These are phyloP conservation scores for Paguma larvata DNA, from an alignment of 2,797 vertebrate species.

Conservation along the genomic window DNA sequence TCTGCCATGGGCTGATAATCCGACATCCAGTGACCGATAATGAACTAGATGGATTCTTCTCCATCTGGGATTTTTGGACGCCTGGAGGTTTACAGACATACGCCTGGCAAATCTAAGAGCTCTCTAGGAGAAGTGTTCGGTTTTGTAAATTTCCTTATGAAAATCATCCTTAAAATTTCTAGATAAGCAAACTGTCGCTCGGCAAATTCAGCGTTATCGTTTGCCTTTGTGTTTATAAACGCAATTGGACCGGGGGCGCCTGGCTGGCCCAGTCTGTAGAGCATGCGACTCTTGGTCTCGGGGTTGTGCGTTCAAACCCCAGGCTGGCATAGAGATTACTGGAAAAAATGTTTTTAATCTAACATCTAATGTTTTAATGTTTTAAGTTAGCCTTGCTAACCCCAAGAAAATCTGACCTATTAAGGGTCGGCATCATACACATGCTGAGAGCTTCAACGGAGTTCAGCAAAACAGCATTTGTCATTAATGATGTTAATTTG, in stretches of 20 bases:
- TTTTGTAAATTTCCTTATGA: slow-evolving; percentile 45
- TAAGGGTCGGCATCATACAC: not conserved
- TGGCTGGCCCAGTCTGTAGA: not conserved
- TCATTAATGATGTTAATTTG: not conserved
- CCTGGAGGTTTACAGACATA: not conserved
- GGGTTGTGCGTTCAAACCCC: not conserved
- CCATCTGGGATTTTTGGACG: not conserved
- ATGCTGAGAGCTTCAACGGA: not conserved
- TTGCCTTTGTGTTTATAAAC: not conserved
- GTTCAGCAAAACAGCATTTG: not conserved
- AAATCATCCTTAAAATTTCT: slow-evolving; percentile 34
- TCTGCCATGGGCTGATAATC: not conserved
- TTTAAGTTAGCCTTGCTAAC: not conserved
- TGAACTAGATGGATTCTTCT: not conserved
- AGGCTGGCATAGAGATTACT: not conserved
- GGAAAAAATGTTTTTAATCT: not conserved
- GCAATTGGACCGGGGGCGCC: not conserved
- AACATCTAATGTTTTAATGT: too few species aligned
- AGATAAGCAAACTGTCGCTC: slow-evolving; percentile 6
- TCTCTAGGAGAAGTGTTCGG: not conserved
- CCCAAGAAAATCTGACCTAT: not conserved
- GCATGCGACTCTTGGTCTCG: not conserved
- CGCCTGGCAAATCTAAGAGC: not conserved
- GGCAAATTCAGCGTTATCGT: not conserved
- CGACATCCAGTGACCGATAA: not conserved